Percentiles rank a stretch among this genome's conserved stretches.
Conservation (phyloP, 2,113 vertebrate genomes). For the Smithornis capensis region DNA sequence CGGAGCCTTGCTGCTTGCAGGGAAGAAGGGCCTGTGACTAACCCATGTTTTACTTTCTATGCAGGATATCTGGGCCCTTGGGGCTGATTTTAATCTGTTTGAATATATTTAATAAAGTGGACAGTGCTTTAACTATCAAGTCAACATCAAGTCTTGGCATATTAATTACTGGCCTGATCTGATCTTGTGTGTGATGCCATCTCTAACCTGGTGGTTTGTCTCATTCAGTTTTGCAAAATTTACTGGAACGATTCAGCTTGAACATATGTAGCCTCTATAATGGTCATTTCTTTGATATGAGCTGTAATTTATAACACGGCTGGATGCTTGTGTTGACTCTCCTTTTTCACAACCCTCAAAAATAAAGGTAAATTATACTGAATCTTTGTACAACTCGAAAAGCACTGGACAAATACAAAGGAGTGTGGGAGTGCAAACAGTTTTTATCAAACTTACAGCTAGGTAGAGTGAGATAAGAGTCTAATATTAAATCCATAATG, state of each 20-base stretch:
- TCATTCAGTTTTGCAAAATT: not conserved
- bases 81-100: not conserved
- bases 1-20: not conserved
- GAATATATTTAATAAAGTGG: not conserved
- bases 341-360: not conserved
- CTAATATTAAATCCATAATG: not conserved
- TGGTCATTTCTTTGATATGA: not conserved
- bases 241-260: slow-evolving; percentile 20
- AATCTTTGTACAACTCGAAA: not conserved
- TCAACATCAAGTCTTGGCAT: not conserved
- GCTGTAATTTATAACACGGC: slow-evolving; percentile 13
- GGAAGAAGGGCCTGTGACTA: not conserved
- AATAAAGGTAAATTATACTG: not conserved
- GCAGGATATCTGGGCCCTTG: not conserved
- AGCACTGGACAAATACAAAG: not conserved
- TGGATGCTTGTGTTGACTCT: not conserved
- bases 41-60: not conserved
- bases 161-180: slow-evolving; percentile 7
- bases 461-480: not conserved
- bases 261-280: not conserved
- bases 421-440: not conserved
- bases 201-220: not conserved
- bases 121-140: not conserved
- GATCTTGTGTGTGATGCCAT: not conserved
- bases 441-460: not conserved